Evolutionary conservation across 1,140 invertebrate species (phyloP), one percentile per base, ranked within the genome.

Genomic region (Gonioctena quinquepunctata): DNA sequence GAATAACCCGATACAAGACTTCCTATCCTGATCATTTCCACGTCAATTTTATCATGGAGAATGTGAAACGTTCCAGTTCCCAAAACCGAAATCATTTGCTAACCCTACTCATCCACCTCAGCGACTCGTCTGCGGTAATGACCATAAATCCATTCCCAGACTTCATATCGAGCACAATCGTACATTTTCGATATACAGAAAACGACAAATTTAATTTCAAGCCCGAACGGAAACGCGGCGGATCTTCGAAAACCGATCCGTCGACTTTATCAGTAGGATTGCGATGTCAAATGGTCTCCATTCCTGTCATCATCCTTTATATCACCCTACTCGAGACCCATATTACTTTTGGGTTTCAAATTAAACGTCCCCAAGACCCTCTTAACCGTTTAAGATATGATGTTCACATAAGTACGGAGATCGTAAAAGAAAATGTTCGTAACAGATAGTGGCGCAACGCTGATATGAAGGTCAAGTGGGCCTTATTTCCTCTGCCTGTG

Each of bases 341-440:
- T 33, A 33, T 33, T 28, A 61, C 27, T 61, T 33, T 61, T 18
- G 59, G 59, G 59, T 61, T 61, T 61, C 59, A 61, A 61, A 61
- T 33, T 61, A 61, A 61, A 61, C 16, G 59, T 33, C 18, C 23
- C 59, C 59, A 33, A 61, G 59, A 18, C 27, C 27, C 27, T 33
- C 25, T 61, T 33, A 61, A 61, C 59, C 26, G 8, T 19, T 27
- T 19, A 61, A 61, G 52, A 56, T 56, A 56, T 56, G 52, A 56
- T 56, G 52, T 56, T 56, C 52, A 56, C 22, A 56, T 21, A 13
- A 56, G 52, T 56, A 23, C 52, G 52, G 21, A 56, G 22, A 23
- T 13, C 52, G 22, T 56, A 56, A 56, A 54, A 23, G 52, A 56
- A 56, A 56, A 56, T 23, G 18, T 56, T 56, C 6, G 4, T 3